These are phyloP conservation scores for Stichodactyla helianthus DNA, from an alignment of 64 coral and sea anemone genomes.

Conservation along the genomic window DNA sequence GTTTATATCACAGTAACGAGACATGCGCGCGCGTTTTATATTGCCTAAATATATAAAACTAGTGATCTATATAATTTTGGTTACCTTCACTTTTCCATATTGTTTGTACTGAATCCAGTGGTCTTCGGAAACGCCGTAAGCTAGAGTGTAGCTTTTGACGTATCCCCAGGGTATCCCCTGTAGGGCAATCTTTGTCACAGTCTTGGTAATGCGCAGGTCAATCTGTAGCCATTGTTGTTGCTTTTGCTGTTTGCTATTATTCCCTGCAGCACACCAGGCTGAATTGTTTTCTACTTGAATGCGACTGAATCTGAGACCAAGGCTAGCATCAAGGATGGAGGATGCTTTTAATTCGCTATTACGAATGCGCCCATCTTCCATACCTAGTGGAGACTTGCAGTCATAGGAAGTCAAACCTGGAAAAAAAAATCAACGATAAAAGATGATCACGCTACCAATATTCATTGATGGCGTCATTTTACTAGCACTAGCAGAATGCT, in stretches of 20 bases:
- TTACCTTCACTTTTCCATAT: background rate
- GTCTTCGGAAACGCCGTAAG: background rate
- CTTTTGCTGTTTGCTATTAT: background rate
- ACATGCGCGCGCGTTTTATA: no score
- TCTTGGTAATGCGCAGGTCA: conserved; percentile 20
- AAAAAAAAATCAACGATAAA: background rate
- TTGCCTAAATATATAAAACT: no score
- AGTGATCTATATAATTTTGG: background rate
- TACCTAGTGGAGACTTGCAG: background rate
- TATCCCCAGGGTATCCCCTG: background rate
- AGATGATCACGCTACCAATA: no score
- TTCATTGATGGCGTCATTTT: no score
- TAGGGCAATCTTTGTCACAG: conserved; percentile 14
- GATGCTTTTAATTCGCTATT: background rate
- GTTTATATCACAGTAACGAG: no score
- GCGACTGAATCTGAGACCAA: background rate
- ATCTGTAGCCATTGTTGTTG: conserved; percentile 4
- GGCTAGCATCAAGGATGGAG: background rate
- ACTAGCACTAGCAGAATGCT: no score
- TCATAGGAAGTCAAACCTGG: background rate
- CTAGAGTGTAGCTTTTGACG: background rate
- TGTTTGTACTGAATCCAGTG: conserved; percentile 20
- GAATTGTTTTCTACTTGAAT: background rate
- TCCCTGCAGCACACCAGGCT: background rate
- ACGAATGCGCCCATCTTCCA: conserved; percentile 11